Base-by-base conservation (phyloP, 2,113 vertebrate genomes). In the Marcusenius ussheri region DNA sequence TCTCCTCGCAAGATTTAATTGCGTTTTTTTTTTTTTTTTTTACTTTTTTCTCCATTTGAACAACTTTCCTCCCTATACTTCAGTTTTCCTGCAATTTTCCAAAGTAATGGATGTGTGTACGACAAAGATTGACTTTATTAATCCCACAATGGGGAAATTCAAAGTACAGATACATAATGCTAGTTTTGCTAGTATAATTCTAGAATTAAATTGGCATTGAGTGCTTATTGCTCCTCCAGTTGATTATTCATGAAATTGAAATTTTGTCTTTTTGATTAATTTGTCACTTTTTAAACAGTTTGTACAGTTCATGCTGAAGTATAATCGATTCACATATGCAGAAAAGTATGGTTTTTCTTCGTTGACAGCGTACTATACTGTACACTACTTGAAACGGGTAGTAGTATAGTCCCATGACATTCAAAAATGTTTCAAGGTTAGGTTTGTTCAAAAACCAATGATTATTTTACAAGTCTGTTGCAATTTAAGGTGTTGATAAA, bases 361-460 rank as follows among this genome's bases (percentile, higher is more conserved):
- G 42, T 89, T 91, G 83, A 51, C 88, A 83, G 87, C 53, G 89
- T 88, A 89, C 89, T 74, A 53, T 86, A 92, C 90, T 31, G 7
- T 88, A 70, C 77, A 83, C 88, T 90, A 56, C 87, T 89, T 8
- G 39, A 84, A 46, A 51, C 27, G n/a, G 56, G 86, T 83, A n/a
- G 0, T 7, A 11, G 45, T 90, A 77, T 91, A 83, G 58, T 91
- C 31, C 90, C 84, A 91, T 90, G 91, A 90, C 92, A 88, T 92
- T 92, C 89, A 90, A 90, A 92, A 90, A 45, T 89, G 92, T 91
- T 80, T 86, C 66, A 89, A 91, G 83, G 89, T 93, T 91, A 88
- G 94, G 94, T 95, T 94, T 94, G 94, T 94, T 93, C 77, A 91
- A 95, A 92, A 95, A 95, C 94, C 93, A 91, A 80, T 88, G 87